These are phyloP conservation scores for Ptilorrhoa leucosticta DNA, from an alignment of 2,113 vertebrate species.

Conservation along the genomic window DNA sequence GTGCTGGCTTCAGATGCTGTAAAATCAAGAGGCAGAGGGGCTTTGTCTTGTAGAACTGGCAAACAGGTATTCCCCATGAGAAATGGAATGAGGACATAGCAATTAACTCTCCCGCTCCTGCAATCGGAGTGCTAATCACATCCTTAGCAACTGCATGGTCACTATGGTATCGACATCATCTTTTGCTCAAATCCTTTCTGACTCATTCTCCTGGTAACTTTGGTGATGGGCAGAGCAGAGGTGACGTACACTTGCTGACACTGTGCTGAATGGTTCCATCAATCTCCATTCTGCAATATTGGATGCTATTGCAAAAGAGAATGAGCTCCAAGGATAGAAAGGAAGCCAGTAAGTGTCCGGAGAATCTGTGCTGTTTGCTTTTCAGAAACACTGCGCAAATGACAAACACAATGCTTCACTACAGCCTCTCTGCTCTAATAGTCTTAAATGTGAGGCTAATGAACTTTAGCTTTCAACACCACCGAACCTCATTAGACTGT, in stretches of 20 bases:
- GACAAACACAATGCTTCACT: background rate
- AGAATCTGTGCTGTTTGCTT: conserved; percentile 1
- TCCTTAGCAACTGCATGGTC: conserved; percentile 73
- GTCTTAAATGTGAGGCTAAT: conserved; percentile 41
- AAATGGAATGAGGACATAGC: conserved; percentile 68
- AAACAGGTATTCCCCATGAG: conserved; percentile 69
- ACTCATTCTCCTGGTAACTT: background rate
- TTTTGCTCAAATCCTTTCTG: conserved; percentile 46
- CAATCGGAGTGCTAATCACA: conserved; percentile 66
- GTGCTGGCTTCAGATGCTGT: conserved; percentile 26
- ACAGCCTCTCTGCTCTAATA: conserved; percentile 25
- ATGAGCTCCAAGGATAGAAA: background rate
- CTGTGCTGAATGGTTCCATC: background rate
- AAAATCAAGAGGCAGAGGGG: background rate
- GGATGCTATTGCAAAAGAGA: background rate
- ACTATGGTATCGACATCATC: conserved; percentile 31
- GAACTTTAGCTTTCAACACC: conserved; percentile 50
- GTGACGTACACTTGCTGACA: conserved; percentile 8
- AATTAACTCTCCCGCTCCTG: conserved; percentile 68
- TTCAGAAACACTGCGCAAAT: background rate
- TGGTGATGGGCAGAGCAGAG: conserved; percentile 21
- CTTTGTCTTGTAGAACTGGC: conserved; percentile 44
- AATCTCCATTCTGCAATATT: background rate
- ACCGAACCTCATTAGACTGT: conserved; percentile 4
- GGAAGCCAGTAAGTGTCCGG: background rate